These are phyloP conservation scores for Eupithecia dodoneata DNA, from an alignment of 2,888 invertebrate species.

Conservation along the genomic window DNA sequence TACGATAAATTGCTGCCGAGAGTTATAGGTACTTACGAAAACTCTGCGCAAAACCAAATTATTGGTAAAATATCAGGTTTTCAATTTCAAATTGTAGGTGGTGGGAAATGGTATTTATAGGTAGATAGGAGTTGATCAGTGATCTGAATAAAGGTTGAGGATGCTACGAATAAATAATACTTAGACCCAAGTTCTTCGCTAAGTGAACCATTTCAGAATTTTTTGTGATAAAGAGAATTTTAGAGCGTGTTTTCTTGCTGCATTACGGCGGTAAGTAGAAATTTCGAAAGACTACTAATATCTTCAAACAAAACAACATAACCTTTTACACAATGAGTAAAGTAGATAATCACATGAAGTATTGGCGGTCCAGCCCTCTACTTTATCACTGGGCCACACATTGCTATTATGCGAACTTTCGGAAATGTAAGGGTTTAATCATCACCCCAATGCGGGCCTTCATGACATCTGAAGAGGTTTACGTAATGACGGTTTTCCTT, in stretches of 20 bases:
- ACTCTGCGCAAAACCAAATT: background rate
- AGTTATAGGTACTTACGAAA: background rate
- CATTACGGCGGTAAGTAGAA: background rate
- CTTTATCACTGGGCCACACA: conserved; percentile 32
- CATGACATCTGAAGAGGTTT: conserved; percentile 24
- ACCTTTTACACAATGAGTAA: background rate
- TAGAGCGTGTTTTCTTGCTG: background rate
- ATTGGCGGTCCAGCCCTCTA: conserved; percentile 23
- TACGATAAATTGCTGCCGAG: background rate
- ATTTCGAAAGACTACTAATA: background rate
- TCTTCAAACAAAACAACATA: background rate
- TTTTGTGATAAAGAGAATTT: background rate
- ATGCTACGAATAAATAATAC: too few species aligned
- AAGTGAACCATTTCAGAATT: too few species aligned
- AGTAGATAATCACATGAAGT: conserved; percentile 22
- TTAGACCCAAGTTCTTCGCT: too few species aligned
- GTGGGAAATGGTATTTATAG: background rate
- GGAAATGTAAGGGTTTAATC: conserved; percentile 29
- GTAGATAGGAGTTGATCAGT: background rate
- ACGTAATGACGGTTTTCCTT: conserved; percentile 20
- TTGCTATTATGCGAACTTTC: conserved; percentile 24
- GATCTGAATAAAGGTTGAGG: too few species aligned
- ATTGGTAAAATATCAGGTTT: too few species aligned
- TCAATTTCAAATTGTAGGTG: background rate
- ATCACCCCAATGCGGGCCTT: conserved; percentile 26